phyloP scores from a whole-genome alignment of 2,113 vertebrate genomes.

The Chloebia gouldiae region DNA sequence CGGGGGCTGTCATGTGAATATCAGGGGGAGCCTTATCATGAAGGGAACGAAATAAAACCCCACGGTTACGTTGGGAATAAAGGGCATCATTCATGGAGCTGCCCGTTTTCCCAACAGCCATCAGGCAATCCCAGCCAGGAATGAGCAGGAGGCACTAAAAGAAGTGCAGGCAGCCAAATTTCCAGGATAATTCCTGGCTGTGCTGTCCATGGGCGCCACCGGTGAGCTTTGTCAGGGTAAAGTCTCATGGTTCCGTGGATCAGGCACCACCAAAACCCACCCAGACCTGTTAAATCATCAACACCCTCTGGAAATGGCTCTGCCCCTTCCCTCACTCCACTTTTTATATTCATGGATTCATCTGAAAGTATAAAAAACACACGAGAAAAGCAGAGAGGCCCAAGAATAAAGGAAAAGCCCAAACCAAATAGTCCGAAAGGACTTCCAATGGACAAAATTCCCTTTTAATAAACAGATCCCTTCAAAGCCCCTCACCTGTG shows the following conservation, averaged over 20 bases:
- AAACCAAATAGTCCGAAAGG: neutral
- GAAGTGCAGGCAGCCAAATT: neutral
- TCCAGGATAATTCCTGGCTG: neutral
- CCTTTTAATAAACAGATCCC: neutral
- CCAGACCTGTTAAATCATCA: neutral
- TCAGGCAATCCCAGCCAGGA: neutral
- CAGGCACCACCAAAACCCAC: neutral
- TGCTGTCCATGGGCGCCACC: neutral
- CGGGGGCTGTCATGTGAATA: neutral
- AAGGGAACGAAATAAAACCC: neutral
- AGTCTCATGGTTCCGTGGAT: neutral
- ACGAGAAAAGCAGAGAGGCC: neutral
- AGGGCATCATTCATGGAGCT: conserved; percentile 23
- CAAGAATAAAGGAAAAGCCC: neutral
- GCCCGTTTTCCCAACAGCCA: neutral
- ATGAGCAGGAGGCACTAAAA: neutral
- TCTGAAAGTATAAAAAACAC: neutral
- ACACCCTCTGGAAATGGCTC: neutral
- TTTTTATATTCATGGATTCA: neutral
- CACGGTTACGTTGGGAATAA: neutral
- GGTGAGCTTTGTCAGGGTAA: neutral
- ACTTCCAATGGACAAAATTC: neutral
- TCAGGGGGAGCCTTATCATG: neutral
- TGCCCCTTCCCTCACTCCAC: neutral
- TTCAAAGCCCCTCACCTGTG: neutral